These are phyloP conservation scores for Araneus ventricosus DNA, from an alignment of 1,140 invertebrate genomes.

Conservation along the genomic window DNA sequence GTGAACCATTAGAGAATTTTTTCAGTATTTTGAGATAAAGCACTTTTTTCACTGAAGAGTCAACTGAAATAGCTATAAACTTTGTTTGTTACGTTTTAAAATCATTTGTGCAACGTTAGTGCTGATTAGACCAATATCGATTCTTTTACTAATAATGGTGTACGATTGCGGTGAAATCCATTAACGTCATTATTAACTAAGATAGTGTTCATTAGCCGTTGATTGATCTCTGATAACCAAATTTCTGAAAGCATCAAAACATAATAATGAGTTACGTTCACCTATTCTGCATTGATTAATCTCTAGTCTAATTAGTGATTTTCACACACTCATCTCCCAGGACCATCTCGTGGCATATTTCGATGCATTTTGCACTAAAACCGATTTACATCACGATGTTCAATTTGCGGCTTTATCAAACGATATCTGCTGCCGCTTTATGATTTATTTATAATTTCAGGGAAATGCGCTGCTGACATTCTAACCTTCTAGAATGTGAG, in stretches of 20 bases:
- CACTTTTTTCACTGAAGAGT: too few relatives aligned
- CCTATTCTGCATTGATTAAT: constrained; percentile 5
- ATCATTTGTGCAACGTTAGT: too few relatives aligned
- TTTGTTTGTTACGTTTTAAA: too few relatives aligned
- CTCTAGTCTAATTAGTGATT: constrained; percentile 7
- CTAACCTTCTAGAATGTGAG: neutral
- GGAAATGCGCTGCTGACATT: neutral
- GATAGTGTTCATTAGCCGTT: neutral
- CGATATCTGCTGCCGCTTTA: neutral
- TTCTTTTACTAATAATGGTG: neutral
- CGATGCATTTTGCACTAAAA: neutral
- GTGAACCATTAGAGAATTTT: too few relatives aligned
- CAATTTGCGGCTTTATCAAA: neutral
- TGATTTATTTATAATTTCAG: neutral
- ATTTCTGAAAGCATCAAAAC: constrained; percentile 33
- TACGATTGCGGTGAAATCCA: neutral
- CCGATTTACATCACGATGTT: neutral
- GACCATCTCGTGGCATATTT: neutral
- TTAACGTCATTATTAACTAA: constrained; percentile 27
- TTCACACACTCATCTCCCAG: neutral
- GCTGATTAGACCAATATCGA: neutral
- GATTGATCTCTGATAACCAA: constrained; percentile 39
- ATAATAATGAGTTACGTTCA: constrained; percentile 15
- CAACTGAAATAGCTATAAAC: too few relatives aligned
- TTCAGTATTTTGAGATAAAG: too few relatives aligned